Percentiles rank a stretch among this genome's conserved stretches.
Evolutionary conservation across 2,888 invertebrate genomes (phyloP).

Genomic region (Sisyra nigra): DNA sequence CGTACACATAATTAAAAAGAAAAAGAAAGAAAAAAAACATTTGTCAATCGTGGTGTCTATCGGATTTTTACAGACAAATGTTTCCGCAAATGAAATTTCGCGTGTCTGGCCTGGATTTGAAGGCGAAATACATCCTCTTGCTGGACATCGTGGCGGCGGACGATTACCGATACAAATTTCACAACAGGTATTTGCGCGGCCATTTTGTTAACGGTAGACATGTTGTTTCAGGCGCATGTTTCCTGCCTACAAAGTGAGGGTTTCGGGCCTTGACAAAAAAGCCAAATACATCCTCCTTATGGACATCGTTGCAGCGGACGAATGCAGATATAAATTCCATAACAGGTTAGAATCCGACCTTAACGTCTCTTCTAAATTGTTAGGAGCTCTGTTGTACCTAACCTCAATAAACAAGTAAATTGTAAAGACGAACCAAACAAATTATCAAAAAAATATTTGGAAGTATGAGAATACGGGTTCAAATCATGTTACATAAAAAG

Average conservation of each 20-base stretch:
- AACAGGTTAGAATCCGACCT: constrained; percentile 50
- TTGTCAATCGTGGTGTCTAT: not conserved
- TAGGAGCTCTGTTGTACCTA: not conserved
- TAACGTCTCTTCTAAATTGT: no score
- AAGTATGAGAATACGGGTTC: constrained; percentile 17
- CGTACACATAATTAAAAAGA: not conserved
- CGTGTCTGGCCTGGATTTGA: constrained; percentile 94
- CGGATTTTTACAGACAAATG: constrained; percentile 76
- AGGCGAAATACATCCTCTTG: constrained; percentile 96
- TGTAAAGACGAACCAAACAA: constrained; percentile 2
- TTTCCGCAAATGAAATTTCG: constrained; percentile 99
- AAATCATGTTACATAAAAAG: constrained; percentile 27
- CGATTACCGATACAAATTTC: constrained; percentile 96
- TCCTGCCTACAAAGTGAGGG: constrained; percentile 93
- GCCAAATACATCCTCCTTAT: constrained; percentile 94
- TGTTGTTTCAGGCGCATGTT: constrained; percentile 86
- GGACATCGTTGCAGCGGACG: constrained; percentile 94
- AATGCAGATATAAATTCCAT: constrained; percentile 90
- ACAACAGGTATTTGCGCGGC: constrained; percentile 58
- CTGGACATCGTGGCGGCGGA: constrained; percentile 98
- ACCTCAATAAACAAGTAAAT: constrained; percentile 2
- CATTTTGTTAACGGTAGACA: constrained; percentile 4
- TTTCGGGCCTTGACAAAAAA: constrained; percentile 91
- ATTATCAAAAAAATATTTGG: constrained; percentile 2
- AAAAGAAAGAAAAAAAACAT: not conserved